Evolutionary conservation across 2,888 invertebrate genomes (phyloP).

Genomic region (Chloroclysta siterata): DNA sequence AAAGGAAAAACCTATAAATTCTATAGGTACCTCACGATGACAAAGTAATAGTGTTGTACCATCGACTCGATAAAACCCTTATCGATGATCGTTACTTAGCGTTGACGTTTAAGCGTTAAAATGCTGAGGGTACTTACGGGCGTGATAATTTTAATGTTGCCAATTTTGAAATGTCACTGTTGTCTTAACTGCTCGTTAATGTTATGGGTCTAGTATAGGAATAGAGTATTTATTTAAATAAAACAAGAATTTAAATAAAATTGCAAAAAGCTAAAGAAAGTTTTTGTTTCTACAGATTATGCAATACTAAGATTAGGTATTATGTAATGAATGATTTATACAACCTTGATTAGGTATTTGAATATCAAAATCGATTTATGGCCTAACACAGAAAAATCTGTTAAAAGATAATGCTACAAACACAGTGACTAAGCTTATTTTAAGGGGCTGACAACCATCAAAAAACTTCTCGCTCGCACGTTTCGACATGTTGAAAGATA

Average conservation of each 20-base stretch:
- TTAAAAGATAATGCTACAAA: no score
- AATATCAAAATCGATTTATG: no score
- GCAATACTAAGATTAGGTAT: neutral
- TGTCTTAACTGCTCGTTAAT: constrained; percentile 29
- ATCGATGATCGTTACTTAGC: constrained; percentile 29
- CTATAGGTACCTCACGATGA: constrained; percentile 9
- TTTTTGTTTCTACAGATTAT: neutral
- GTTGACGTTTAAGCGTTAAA: constrained; percentile 23
- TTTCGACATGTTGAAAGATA: no score
- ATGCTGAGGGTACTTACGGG: constrained; percentile 18
- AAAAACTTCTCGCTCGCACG: no score
- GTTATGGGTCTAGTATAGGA: neutral
- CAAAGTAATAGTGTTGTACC: constrained; percentile 28
- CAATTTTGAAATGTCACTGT: constrained; percentile 27
- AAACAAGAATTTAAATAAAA: neutral
- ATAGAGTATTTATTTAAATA: neutral
- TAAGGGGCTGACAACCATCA: no score
- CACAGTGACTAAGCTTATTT: no score
- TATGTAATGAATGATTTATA: neutral
- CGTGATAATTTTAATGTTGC: constrained; percentile 32
- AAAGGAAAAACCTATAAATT: constrained; percentile 14
- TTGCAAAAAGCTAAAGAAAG: neutral
- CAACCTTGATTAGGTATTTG: no score
- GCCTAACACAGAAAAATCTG: no score
- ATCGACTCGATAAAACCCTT: constrained; percentile 29